Percentiles rank a stretch among this genome's conserved stretches.
These are phyloP conservation scores for Macrosoma leucophasiata DNA, from an alignment of 2,888 invertebrate genomes.

Conservation along the genomic window DNA sequence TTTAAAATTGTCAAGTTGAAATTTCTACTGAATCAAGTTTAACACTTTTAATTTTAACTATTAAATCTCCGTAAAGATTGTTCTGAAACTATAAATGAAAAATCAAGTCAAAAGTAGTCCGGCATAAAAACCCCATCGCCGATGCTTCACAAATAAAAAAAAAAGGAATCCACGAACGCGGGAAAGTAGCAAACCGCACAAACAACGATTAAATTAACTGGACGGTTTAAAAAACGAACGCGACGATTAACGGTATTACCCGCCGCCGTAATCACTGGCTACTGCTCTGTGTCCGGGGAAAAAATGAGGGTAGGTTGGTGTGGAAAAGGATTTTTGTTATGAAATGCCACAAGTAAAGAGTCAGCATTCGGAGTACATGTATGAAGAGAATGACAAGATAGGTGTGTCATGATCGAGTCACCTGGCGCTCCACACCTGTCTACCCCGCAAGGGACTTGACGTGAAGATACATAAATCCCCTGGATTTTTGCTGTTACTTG, in stretches of 20 bases:
- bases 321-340: too few relatives aligned
- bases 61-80: background rate
- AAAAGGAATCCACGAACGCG: background rate
- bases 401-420: too few relatives aligned
- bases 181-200: constrained; percentile 12
- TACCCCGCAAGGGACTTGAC: too few relatives aligned
- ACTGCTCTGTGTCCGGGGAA: constrained; percentile 35
- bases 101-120: constrained; percentile 5
- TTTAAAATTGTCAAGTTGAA: too few relatives aligned
- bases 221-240: constrained; percentile 38
- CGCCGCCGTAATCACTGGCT: constrained; percentile 42
- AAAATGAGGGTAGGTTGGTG: too few relatives aligned
- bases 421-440: too few relatives aligned
- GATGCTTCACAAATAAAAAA: background rate
- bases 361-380: too few relatives aligned
- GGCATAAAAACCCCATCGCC: background rate
- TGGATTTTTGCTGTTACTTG: too few relatives aligned
- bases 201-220: constrained; percentile 45
- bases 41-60: constrained; percentile 11
- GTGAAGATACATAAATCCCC: too few relatives aligned
- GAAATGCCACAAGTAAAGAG: too few relatives aligned
- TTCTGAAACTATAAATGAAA: too few relatives aligned
- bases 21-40: constrained; percentile 1
- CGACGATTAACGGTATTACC: constrained; percentile 45
- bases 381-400: too few relatives aligned